Conservation (phyloP, 2,797 vertebrate species). For the Chaenodraco wilsoni region DNA sequence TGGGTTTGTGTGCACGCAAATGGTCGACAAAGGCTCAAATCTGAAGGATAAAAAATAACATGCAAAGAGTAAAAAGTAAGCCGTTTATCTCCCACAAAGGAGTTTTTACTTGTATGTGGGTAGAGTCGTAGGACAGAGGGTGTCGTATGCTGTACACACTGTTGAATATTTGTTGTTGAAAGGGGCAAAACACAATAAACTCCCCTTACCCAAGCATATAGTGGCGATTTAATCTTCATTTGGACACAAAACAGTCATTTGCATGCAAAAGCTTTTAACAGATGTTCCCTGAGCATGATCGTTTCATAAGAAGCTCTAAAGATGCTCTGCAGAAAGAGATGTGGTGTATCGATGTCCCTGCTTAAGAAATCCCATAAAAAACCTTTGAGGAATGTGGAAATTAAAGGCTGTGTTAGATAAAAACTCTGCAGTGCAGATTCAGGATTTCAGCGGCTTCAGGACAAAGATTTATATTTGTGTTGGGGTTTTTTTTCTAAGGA, state of each 20-base stretch:
- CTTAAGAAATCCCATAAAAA: neutral
- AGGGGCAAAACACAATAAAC: neutral
- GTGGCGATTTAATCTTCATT: slow-evolving; percentile 13
- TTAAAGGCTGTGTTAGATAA: neutral
- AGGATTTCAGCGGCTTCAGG: slow-evolving; percentile 5
- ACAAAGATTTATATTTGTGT: slow-evolving; percentile 15
- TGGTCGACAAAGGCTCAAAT: no score
- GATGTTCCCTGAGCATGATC: slow-evolving; percentile 6
- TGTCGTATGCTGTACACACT: no score
- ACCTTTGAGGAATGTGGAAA: slow-evolving; percentile 23
- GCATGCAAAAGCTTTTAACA: slow-evolving; percentile 18
- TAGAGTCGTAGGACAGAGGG: no score
- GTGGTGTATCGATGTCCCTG: neutral
- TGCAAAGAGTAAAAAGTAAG: no score
- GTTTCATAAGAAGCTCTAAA: slow-evolving; percentile 33
- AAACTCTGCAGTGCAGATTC: neutral
- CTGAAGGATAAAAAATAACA: no score
- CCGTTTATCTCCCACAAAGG: no score
- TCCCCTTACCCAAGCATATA: no score
- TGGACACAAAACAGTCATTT: slow-evolving; percentile 5
- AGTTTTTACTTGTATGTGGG: no score
- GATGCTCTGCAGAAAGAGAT: slow-evolving; percentile 13
- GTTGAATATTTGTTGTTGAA: neutral
- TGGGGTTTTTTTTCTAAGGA: neutral
- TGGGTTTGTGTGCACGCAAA: no score